Evolutionary conservation across 2,888 invertebrate species (phyloP).

Genomic region (Agrotis segetum): DNA sequence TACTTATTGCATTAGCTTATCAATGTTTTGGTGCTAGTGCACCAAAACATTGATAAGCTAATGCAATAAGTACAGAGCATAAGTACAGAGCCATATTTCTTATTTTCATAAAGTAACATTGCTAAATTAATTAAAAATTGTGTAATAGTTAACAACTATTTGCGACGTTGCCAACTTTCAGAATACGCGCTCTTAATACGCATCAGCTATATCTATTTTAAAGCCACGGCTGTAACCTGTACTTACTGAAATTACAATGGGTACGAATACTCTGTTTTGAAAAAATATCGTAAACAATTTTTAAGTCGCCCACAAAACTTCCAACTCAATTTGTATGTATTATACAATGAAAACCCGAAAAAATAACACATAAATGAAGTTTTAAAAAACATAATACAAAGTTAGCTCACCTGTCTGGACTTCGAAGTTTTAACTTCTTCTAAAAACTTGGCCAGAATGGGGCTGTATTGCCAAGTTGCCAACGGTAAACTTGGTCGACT

Average conservation of each 20-base stretch:
- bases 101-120: no score
- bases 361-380: conserved; percentile 23
- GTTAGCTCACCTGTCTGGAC: conserved; percentile 49
- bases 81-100: no score
- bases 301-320: not conserved
- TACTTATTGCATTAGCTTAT: no score
- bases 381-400: conserved; percentile 39
- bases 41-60: no score
- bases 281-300: not conserved
- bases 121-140: no score
- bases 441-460: conserved; percentile 54
- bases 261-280: not conserved
- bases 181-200: no score
- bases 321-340: conserved; percentile 4
- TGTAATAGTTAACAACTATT: no score
- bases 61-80: no score
- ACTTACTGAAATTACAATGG: not conserved
- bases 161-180: no score
- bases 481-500: conserved; percentile 45
- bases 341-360: conserved; percentile 4
- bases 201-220: no score
- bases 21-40: no score
- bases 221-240: no score
- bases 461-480: conserved; percentile 54
- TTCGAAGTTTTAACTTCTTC: conserved; percentile 49